Evolutionary conservation across 2,888 invertebrate species (phyloP).

Genomic region (Willowsia nigromaculata): DNA sequence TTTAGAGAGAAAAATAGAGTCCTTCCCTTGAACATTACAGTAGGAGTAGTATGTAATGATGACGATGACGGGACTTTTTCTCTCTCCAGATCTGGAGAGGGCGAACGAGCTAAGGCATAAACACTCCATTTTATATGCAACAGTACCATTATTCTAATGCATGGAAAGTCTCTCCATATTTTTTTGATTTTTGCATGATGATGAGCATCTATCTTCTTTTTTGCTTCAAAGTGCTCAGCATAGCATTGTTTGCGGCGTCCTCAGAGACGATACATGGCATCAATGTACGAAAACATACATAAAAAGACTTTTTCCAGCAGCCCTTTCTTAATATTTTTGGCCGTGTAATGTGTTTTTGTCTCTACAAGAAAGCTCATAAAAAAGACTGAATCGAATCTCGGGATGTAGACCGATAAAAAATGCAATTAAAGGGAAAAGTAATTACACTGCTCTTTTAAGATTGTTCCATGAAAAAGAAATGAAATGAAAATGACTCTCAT

Average conservation of each 20-base stretch:
- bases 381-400: constrained; percentile 78
- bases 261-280: neutral
- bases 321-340: neutral
- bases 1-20: too few species aligned
- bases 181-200: constrained; percentile 41
- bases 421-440: constrained; percentile 79
- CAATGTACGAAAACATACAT: too few species aligned
- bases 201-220: constrained; percentile 6
- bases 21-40: neutral
- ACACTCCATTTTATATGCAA: constrained; percentile 49
- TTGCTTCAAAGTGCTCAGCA: neutral
- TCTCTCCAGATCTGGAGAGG: neutral
- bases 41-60: neutral
- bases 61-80: constrained; percentile 7
- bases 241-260: neutral
- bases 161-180: constrained; percentile 14
- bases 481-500: constrained; percentile 73
- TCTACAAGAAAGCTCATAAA: constrained; percentile 72
- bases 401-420: constrained; percentile 78
- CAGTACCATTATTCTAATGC: constrained; percentile 6
- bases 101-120: constrained; percentile 27
- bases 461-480: constrained; percentile 73
- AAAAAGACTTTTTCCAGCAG: neutral
- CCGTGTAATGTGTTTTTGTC: constrained; percentile 47
- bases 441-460: constrained; percentile 75